These are phyloP conservation scores for Scaptomyza graminum DNA, from an alignment of 1,140 invertebrate genomes.

Conservation along the genomic window DNA sequence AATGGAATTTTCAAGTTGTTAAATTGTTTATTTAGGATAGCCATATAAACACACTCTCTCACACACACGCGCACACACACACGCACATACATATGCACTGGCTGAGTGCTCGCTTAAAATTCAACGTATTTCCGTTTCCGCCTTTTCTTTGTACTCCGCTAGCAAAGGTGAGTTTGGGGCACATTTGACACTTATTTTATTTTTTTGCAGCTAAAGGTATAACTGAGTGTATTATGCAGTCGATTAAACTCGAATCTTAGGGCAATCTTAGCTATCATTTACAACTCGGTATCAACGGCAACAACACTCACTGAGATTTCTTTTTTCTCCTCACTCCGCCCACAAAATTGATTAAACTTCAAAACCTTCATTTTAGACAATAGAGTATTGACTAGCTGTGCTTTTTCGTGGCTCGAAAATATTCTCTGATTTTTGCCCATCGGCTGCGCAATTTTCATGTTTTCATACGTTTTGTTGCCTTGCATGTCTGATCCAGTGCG, in stretches of 20 bases:
- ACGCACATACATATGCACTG: conserved; percentile 10
- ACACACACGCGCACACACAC: conserved; percentile 13
- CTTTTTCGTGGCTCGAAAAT: neutral
- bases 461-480: conserved; percentile 24
- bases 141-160: conserved; percentile 12
- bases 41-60: conserved; percentile 21
- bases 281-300: too few species aligned
- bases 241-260: neutral
- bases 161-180: neutral
- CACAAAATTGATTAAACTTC: neutral
- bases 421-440: conserved; percentile 1
- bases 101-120: conserved; percentile 12
- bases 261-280: too few species aligned
- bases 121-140: conserved; percentile 45
- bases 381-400: neutral
- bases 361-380: too few species aligned
- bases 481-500: conserved; percentile 1
- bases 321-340: too few species aligned
- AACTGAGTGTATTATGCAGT: neutral
- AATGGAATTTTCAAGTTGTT: conserved; percentile 70
- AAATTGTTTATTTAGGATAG: conserved; percentile 68
- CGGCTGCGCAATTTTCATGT: conserved; percentile 37
- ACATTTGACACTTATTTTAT: neutral
- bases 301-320: too few species aligned
- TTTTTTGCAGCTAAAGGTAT: too few species aligned